These are phyloP conservation scores for Physocephala rufipes DNA, from an alignment of 2,888 invertebrate genomes.

Conservation along the genomic window DNA sequence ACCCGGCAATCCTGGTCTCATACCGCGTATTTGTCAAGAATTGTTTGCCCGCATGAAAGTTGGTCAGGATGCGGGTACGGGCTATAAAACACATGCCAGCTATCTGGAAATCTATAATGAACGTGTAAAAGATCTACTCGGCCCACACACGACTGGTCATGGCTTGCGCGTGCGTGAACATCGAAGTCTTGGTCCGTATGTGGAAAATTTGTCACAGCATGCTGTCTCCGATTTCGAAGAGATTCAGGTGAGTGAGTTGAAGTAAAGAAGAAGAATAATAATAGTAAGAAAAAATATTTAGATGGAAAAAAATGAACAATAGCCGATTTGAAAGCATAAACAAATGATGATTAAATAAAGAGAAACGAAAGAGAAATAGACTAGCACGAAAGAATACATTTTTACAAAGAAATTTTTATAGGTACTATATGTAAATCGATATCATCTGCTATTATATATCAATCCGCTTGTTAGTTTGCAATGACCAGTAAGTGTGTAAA, in stretches of 20 bases:
- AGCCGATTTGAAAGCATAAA: too few species aligned
- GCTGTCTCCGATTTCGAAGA: slow-evolving; percentile 86
- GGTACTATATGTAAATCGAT: too few species aligned
- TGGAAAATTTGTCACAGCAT: slow-evolving; percentile 86
- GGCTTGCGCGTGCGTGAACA: slow-evolving; percentile 82
- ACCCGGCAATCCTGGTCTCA: slow-evolving; percentile 81
- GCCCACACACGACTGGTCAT: slow-evolving; percentile 71
- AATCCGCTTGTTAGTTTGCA: too few species aligned
- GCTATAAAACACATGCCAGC: slow-evolving; percentile 86
- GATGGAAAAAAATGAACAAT: too few species aligned
- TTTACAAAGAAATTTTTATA: too few species aligned
- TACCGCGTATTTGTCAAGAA: slow-evolving; percentile 86
- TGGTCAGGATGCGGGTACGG: slow-evolving; percentile 82
- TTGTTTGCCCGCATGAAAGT: slow-evolving; percentile 83
- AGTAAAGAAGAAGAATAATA: background rate
- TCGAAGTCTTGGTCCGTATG: slow-evolving; percentile 82
- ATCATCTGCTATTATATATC: too few species aligned
- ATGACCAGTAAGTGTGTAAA: background rate
- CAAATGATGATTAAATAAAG: background rate
- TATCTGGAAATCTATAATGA: slow-evolving; percentile 89
- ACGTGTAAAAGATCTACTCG: slow-evolving; percentile 77
- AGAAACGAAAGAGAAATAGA: background rate
- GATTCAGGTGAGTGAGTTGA: slow-evolving; percentile 74
- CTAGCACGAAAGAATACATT: too few species aligned
- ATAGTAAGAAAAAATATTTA: background rate